Base-by-base conservation (phyloP, 2,113 vertebrate species). In the Carlito syrichta region DNA sequence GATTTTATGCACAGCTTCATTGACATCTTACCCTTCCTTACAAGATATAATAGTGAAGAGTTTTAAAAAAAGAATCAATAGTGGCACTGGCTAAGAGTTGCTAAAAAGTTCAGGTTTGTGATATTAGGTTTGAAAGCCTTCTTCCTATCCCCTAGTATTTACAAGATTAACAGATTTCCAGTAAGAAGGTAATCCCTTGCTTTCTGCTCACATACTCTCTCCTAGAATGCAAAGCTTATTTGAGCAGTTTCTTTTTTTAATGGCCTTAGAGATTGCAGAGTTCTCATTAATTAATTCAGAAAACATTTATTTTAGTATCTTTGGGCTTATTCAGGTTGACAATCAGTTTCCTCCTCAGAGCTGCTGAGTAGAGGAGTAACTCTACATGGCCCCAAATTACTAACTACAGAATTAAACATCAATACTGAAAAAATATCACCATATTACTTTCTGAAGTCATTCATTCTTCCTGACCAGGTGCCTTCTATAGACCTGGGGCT, bases 221-320 rank as follows among this genome's bases (percentile, higher is more conserved):
- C 58, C 52, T 22, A 92, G 84, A 82, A 81, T 35, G 86, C 20
- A 89, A 87, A 91, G 25, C 86, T 95, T 86, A 63, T 92, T 82
- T 82, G n/a, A 84, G 52, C 35, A 89, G 50, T 92, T 62, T 66
- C 27, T 94, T 63, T 95, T 62, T 52, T 50, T 58, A 95, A 68
- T 95, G 74, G 73, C 6, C 22, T 86, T 71, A 76, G 73, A 95
- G 83, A 94, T 77, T 95, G 43, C 58, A 86, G 63, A 85, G 71
- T 73, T 19, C 58, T 78, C 60, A 76, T 87, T 95, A 93, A 86
- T 86, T 89, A 92, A 79, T 78, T 60, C 4, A 20, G 77, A 90
- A 84, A 79, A 62, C 62, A 84, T 95, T 95, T 93, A 68, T 94
- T 95, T 91, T 78, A 30, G 58, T 89, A 95, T 95, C 35, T 88